Percentiles rank a stretch among this genome's conserved stretches.
phyloP scores from a whole-genome alignment of 2,797 vertebrate genomes.

The Epinephelus malabaricus region DNA sequence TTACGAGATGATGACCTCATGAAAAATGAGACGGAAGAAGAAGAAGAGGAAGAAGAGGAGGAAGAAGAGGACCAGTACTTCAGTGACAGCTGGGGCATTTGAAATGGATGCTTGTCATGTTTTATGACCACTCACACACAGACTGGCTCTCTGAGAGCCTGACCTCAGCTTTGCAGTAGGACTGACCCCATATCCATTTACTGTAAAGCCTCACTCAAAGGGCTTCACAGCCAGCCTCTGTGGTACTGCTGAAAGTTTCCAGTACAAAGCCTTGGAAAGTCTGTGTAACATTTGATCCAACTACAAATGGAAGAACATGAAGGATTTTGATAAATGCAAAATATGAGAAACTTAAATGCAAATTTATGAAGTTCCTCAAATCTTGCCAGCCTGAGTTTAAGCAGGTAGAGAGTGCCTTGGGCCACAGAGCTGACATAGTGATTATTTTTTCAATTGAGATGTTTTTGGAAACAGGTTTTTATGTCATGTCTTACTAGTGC shows the following conservation, averaged over 20 bases:
- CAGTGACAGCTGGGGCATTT: conserved; percentile 90
- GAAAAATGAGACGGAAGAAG: conserved; percentile 65
- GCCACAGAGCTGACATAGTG: neutral
- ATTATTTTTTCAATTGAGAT: conserved; percentile 8
- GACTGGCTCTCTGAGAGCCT: conserved; percentile 63
- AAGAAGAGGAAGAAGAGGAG: conserved; percentile 69
- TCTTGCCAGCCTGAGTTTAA: conserved; percentile 32
- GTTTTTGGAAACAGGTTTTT: conserved; percentile 21
- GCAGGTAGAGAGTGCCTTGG: conserved; percentile 34
- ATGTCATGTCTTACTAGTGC: conserved; percentile 1
- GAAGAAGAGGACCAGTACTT: conserved; percentile 87
- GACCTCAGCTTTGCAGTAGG: conserved; percentile 61
- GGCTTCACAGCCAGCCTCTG: conserved; percentile 46
- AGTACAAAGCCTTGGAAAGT: conserved; percentile 29
- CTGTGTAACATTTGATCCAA: conserved; percentile 27
- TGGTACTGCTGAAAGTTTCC: conserved; percentile 47
- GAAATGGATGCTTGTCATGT: conserved; percentile 63
- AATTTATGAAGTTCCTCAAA: conserved; percentile 24
- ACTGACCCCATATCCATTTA: conserved; percentile 69
- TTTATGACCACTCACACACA: conserved; percentile 59
- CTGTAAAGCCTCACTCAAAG: conserved; percentile 48
- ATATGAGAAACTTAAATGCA: conserved; percentile 42
- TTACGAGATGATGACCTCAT: conserved; percentile 66
- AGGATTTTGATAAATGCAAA: conserved; percentile 37
- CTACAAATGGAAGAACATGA: conserved; percentile 20